These are phyloP conservation scores for Mythimna lalbum DNA, from an alignment of 2,888 invertebrate species.

Conservation along the genomic window DNA sequence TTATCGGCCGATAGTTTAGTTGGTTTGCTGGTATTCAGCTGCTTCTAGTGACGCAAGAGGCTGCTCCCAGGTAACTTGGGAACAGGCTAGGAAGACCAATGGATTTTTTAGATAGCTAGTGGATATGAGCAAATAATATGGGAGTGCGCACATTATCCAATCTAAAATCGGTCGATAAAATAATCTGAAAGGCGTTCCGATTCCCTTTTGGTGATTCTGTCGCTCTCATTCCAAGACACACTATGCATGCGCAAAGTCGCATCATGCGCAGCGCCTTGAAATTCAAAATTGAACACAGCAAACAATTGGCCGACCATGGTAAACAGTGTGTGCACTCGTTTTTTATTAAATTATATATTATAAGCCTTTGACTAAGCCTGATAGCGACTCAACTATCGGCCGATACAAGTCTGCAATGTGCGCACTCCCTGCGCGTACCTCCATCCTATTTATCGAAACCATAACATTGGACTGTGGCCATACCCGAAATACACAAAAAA, in stretches of 20 bases:
- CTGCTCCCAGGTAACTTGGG: slow-evolving; percentile 22
- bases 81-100: slow-evolving; percentile 22
- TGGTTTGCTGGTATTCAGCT: slow-evolving; percentile 32
- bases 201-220: slow-evolving; percentile 50
- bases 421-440: slow-evolving; percentile 57
- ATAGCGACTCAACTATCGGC: slow-evolving; percentile 50
- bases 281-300: slow-evolving; percentile 45
- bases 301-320: slow-evolving; percentile 54
- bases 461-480: slow-evolving; percentile 11
- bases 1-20: slow-evolving; percentile 60
- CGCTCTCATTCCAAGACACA: slow-evolving; percentile 36
- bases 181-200: slow-evolving; percentile 53
- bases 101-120: slow-evolving; percentile 20
- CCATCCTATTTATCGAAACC: slow-evolving; percentile 37
- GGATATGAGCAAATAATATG: slow-evolving; percentile 48
- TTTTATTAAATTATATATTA: slow-evolving; percentile 53
- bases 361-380: slow-evolving; percentile 41
- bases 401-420: slow-evolving; percentile 53
- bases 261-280: slow-evolving; percentile 29
- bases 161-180: slow-evolving; percentile 60
- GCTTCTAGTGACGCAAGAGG: slow-evolving; percentile 17
- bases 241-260: slow-evolving; percentile 34
- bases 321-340: slow-evolving; percentile 59
- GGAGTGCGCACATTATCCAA: slow-evolving; percentile 61
- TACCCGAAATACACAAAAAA: slow-evolving; percentile 8